phyloP scores from a whole-genome alignment of 2,113 vertebrate genomes.

The Chionomys nivalis region DNA sequence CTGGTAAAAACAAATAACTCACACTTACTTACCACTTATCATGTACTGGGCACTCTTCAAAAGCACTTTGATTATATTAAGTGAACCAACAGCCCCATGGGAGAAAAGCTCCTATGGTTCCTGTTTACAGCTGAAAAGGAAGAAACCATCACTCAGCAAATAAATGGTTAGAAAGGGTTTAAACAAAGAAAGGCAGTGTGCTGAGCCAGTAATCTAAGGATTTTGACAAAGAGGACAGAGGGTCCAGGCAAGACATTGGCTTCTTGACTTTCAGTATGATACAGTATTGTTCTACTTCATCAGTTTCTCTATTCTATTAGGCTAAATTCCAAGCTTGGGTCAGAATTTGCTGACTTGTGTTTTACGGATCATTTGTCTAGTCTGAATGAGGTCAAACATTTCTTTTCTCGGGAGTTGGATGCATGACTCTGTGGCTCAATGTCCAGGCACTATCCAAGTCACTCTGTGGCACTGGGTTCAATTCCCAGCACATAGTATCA shows the following conservation, averaged over 20 bases:
- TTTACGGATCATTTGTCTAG: neutral
- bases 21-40: neutral
- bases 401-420: neutral
- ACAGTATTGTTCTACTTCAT: neutral
- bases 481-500: neutral
- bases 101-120: neutral
- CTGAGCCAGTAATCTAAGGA: neutral
- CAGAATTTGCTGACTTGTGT: neutral
- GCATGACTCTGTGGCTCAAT: neutral
- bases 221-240: neutral
- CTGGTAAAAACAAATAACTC: neutral
- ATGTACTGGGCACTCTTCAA: neutral
- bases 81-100: neutral
- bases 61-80: neutral
- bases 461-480: neutral
- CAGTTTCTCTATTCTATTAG: neutral
- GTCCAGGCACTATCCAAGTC: rapidly evolving
- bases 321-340: neutral
- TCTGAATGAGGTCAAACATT: neutral
- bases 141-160: neutral
- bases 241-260: neutral
- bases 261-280: neutral
- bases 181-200: neutral
- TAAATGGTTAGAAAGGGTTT: neutral
- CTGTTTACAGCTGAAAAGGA: neutral